phyloP scores from a whole-genome alignment of 2,888 invertebrate genomes.

The Labia minor region DNA sequence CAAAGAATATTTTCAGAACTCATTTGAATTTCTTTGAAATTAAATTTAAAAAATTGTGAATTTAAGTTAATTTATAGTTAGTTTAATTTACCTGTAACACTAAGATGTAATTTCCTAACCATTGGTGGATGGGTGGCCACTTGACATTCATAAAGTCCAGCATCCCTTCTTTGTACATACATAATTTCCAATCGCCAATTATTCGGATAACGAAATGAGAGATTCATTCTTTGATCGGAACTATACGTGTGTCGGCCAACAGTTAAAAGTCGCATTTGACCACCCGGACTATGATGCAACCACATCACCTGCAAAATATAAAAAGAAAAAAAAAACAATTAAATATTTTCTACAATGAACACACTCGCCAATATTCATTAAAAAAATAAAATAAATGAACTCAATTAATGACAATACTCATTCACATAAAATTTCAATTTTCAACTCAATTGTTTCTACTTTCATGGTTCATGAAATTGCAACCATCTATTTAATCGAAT shows the following conservation, averaged over 20 bases:
- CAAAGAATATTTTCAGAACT: neutral
- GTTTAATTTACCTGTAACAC: slow-evolving; percentile 40
- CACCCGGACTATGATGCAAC: slow-evolving; percentile 43
- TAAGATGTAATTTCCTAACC: slow-evolving; percentile 47
- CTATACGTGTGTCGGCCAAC: slow-evolving; percentile 47
- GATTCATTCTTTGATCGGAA: slow-evolving; percentile 46
- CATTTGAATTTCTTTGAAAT: neutral
- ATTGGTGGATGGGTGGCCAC: slow-evolving; percentile 51
- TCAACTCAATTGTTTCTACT: too few species aligned
- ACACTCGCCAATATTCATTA: too few species aligned
- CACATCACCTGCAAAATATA: slow-evolving; percentile 45
- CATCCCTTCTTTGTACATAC: slow-evolving; percentile 47
- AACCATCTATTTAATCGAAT: too few species aligned
- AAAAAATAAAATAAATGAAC: neutral
- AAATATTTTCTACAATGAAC: slow-evolving; percentile 20
- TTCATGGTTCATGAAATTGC: too few species aligned
- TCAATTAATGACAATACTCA: neutral
- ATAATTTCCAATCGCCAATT: slow-evolving; percentile 53
- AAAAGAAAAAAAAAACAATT: too few species aligned
- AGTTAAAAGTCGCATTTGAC: slow-evolving; percentile 47
- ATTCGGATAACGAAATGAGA: slow-evolving; percentile 49
- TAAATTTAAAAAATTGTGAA: neutral
- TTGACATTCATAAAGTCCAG: slow-evolving; percentile 53
- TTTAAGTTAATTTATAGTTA: too few species aligned
- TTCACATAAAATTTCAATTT: neutral